Base-by-base conservation (phyloP, 2,888 invertebrate species). In the Heliconius charithonia region DNA sequence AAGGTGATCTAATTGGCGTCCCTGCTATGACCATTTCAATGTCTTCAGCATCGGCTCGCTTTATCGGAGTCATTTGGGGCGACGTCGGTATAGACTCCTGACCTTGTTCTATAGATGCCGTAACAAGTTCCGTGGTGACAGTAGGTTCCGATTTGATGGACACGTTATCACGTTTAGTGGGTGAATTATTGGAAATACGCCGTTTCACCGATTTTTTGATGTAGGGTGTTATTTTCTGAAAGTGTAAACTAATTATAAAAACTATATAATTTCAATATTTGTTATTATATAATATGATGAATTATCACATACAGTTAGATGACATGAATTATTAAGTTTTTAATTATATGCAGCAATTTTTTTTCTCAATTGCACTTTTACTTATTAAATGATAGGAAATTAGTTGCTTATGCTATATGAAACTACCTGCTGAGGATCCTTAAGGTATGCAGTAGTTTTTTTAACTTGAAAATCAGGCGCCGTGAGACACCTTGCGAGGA, bases 141-240 rank as follows among this genome's bases (percentile, higher is more conserved):
- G 94, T 94, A 2, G 93, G 93, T 66, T 94, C 93, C 0, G 94
- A 94, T 62, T 84, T 85, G 32, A 91, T 81, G 0, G 94, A 94
- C 0, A 83, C 78, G 13, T 87, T 89, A 83, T 93, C 93, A 6
- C 86, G 87, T 80, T 89, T 90, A 32, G 83, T 86, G 1, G 92
- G 92, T 0, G 93, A 91, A 75, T 84, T 88, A 3, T 84, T 87
- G 3, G 87, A 85, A n/a, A 83, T 83, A 13, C 86, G 85, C 4
- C 86, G 86, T 12, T 86, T 87, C 22, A 85, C 84, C 7, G 89
- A 86, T 79, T 90, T 92, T 77, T 87, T 87, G 67, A 93, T 83
- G 82, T 92, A 86, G 0, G 92, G 92, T 3, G 89, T 89, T 75
- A 94, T 81, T 90, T 91, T 93, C 94, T 94, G 89, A 41, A 69